Evolutionary conservation across 2,113 vertebrate genomes (phyloP).

Genomic region (Eurystomus gularis): DNA sequence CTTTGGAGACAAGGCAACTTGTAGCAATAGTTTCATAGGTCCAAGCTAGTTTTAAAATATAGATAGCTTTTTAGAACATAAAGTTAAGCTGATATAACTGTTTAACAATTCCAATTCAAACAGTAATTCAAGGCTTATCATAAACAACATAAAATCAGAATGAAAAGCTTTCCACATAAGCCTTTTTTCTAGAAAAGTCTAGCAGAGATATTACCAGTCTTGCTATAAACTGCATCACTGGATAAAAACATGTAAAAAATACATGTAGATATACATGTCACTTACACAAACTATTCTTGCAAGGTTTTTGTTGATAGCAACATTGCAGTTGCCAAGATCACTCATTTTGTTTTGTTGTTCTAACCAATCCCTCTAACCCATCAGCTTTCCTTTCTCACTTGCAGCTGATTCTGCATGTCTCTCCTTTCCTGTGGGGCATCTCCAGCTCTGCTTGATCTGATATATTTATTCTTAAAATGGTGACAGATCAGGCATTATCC

Average conservation of each 20-base stretch:
- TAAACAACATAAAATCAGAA: not conserved
- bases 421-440: accelerated
- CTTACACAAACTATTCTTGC: not conserved
- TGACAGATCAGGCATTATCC: not conserved
- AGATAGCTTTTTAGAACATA: not conserved
- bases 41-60: not conserved
- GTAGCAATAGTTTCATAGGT: not conserved
- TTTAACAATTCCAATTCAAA: not conserved
- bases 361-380: not conserved
- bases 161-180: not conserved
- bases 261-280: not conserved
- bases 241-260: not conserved
- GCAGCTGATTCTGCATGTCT: not conserved
- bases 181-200: not conserved
- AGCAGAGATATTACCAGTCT: not conserved
- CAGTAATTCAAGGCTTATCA: not conserved
- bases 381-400: not conserved
- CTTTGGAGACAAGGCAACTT: not conserved
- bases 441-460: not conserved
- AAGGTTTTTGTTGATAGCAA: not conserved
- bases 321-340: not conserved
- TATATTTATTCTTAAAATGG: not conserved
- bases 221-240: not conserved
- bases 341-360: not conserved
- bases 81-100: not conserved